Conservation (phyloP, 2,113 vertebrate genomes). For the Coreoperca whiteheadi region DNA sequence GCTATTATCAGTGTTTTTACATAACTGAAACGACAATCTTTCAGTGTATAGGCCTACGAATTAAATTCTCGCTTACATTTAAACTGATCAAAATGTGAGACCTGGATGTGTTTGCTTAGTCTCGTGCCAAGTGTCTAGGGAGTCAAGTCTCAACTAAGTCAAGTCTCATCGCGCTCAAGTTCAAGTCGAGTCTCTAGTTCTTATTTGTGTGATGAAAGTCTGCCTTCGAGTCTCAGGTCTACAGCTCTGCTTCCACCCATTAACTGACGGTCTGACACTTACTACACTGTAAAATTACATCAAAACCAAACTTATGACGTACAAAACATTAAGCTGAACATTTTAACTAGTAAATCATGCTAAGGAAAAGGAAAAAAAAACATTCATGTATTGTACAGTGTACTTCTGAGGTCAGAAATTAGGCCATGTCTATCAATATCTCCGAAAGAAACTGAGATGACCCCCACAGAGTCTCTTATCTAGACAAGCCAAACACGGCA, state of each 20-base stretch:
- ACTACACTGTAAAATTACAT: not conserved
- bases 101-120: not conserved
- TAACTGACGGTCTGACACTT: not conserved
- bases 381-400: not conserved
- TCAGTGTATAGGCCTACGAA: not conserved
- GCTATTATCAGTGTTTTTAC: too few relatives aligned
- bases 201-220: too few relatives aligned
- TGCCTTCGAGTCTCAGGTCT: not conserved
- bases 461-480: not conserved
- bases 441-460: conserved; percentile 15
- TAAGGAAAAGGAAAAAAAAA: not conserved
- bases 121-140: not conserved
- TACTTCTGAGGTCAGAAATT: not conserved
- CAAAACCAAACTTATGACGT: not conserved
- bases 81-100: too few relatives aligned
- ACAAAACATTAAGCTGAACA: not conserved
- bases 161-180: too few relatives aligned
- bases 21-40: not conserved
- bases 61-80: too few relatives aligned
- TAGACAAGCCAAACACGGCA: conserved; percentile 20
- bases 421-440: not conserved
- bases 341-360: not conserved
- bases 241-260: not conserved
- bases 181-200: too few relatives aligned
- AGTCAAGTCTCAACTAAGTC: too few relatives aligned